These are phyloP conservation scores for Coleophora flavipennella DNA, from an alignment of 2,888 invertebrate species.

Conservation along the genomic window DNA sequence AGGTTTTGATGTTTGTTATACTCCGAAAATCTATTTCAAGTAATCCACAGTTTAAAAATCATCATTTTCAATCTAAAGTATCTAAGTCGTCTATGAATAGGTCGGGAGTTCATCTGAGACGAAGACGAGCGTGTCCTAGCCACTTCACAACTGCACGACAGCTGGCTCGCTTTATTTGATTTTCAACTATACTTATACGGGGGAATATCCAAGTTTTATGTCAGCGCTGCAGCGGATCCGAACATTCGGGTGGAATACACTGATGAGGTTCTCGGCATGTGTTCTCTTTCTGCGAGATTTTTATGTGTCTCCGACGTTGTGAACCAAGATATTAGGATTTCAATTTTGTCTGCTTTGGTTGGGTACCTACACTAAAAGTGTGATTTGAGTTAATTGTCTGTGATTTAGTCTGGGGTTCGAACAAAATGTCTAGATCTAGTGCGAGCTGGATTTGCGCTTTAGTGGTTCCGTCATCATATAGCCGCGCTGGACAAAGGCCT, in stretches of 20 bases:
- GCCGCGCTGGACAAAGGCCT: no score
- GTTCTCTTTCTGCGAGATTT: constrained; percentile 19
- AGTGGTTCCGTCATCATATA: no score
- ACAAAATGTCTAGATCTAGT: no score
- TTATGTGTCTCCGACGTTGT: constrained; percentile 3
- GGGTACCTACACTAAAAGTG: background rate
- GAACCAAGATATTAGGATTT: background rate
- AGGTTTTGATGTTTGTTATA: no score
- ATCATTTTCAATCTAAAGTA: no score
- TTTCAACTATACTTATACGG: constrained; percentile 46
- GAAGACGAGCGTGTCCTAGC: constrained; percentile 42
- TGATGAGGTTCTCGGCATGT: constrained; percentile 32
- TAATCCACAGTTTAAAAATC: no score
- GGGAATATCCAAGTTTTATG: constrained; percentile 44
- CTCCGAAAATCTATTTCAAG: no score
- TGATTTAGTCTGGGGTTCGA: no score
- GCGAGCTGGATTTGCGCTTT: no score
- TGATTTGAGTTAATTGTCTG: no score
- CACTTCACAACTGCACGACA: constrained; percentile 52
- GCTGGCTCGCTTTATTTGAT: constrained; percentile 60
- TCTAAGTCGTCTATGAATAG: constrained; percentile 28
- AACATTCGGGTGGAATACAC: constrained; percentile 25
- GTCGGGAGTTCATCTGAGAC: constrained; percentile 26
- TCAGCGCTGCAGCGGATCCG: constrained; percentile 28
- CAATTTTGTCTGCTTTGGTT: background rate